Conservation (phyloP, 2,888 invertebrate genomes). For the Plagiodera versicolora region DNA sequence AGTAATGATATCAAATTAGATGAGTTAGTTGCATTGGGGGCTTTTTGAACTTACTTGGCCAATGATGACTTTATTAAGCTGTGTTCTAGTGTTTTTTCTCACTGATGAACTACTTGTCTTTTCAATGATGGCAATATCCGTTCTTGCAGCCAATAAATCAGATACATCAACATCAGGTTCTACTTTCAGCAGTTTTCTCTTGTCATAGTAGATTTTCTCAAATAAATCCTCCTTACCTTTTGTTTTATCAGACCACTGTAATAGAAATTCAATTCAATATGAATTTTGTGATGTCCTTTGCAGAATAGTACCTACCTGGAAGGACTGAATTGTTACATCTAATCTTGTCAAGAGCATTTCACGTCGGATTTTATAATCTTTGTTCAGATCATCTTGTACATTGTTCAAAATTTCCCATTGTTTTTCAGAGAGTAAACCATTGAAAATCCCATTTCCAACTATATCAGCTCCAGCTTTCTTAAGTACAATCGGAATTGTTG, state of each 20-base stretch:
- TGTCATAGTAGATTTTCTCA: conserved; percentile 60
- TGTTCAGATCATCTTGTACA: conserved; percentile 71
- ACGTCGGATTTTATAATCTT: conserved; percentile 81
- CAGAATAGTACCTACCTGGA: conserved; percentile 72
- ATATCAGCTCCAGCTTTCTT: conserved; percentile 64
- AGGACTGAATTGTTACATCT: conserved; percentile 96
- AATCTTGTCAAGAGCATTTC: conserved; percentile 88
- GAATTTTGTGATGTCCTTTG: background rate
- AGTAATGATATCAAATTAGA: background rate
- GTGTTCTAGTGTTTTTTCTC: conserved; percentile 79
- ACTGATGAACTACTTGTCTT: conserved; percentile 89
- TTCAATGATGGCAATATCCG: conserved; percentile 82
- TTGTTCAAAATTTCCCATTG: conserved; percentile 81
- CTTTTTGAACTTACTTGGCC: conserved; percentile 63
- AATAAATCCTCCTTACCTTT: conserved; percentile 74
- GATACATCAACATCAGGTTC: conserved; percentile 72
- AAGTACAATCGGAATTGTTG: conserved; percentile 66
- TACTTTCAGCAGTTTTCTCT: conserved; percentile 57
- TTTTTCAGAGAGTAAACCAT: conserved; percentile 68
- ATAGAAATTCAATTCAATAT: background rate
- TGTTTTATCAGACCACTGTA: conserved; percentile 81
- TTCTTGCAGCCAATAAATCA: conserved; percentile 82
- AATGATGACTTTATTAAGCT: conserved; percentile 87
- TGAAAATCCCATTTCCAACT: conserved; percentile 77
- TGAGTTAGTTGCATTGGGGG: background rate